Base-by-base conservation (phyloP, 2,113 vertebrate species). In the Lipophrys pholis region DNA sequence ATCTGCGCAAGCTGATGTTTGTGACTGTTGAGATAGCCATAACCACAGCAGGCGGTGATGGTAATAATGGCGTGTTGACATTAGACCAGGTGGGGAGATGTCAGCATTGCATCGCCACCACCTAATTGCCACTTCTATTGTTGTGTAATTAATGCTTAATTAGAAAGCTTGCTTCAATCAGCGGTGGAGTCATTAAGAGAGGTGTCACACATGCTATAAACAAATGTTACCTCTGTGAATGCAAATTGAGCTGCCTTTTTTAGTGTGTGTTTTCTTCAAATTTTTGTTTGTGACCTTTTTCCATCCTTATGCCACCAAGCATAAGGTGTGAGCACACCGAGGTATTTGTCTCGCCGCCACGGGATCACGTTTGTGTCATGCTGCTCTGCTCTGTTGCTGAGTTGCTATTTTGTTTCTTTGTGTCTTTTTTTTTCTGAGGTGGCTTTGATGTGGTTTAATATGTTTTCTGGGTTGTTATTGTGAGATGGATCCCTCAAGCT, bases 71-170 rank as follows among this genome's bases (percentile, higher is more conserved):
- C 74, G 64, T 89, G 82, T 88, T 91, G 90, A 92, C 91, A 90
- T 81, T 76, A 83, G 82, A 76, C 90, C 92, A 92, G 91, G 91
- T 92, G 91, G 92, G 90, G 91, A 90, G 88, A 83, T 90, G 85
- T 84, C 87, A 88, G 82, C 50, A 11, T 55, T 83, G 80, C 69
- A 7, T 87, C 73, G 64, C 59, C 71, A 59, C 76, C 45, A 38
- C 76, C 80, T 88, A 91, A 91, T 89, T 90, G 83, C 70, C 64
- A 60, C 73, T 73, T 80, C 76, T 83, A 90, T 92, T 92, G 91
- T 92, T 86, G 87, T 80, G 85, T 89, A 92, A 93, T 92, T 89
- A 89, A 81, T 83, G 82, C 86, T 82, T 92, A 91, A 93, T 92
- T 90, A 88, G 84, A 58, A 80, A 43, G 70, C 86, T 71, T 72